phyloP scores from a whole-genome alignment of 2,113 vertebrate species.

The Malaclemys terrapin region DNA sequence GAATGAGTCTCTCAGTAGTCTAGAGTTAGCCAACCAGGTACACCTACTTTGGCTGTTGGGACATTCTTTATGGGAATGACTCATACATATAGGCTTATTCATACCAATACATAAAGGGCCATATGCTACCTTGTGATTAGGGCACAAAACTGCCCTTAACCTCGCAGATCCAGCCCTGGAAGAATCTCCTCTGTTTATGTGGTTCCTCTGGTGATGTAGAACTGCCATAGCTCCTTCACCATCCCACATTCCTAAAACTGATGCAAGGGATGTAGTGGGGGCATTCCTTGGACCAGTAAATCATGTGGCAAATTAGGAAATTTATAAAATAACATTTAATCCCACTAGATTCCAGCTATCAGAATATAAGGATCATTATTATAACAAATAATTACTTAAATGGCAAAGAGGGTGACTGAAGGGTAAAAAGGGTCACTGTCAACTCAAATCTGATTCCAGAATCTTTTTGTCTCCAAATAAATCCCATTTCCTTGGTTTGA shows the following conservation, averaged over 20 bases:
- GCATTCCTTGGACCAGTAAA: not conserved
- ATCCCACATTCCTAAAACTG: not conserved
- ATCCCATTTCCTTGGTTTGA: not conserved
- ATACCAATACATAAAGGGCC: not conserved
- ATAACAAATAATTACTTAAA: not conserved
- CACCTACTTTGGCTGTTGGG: not conserved
- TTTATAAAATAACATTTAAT: not conserved
- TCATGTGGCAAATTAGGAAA: not conserved
- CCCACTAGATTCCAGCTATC: not conserved
- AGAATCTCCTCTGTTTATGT: not conserved
- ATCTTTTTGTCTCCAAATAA: not conserved
- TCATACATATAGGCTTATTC: not conserved
- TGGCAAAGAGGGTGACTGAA: not conserved
- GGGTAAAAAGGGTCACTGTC: not conserved
- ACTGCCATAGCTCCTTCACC: not conserved
- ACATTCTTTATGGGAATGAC: not conserved
- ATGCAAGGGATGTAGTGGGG: not conserved
- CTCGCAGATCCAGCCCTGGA: not conserved
- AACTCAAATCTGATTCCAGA: not conserved
- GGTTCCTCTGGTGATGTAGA: not conserved
- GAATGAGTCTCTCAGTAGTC: not conserved
- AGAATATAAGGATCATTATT: not conserved
- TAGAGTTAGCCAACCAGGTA: not conserved
- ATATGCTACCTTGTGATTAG: not conserved
- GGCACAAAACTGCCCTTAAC: not conserved